Conservation (phyloP, 2,113 vertebrate genomes). For the Australoheros scitulus region DNA sequence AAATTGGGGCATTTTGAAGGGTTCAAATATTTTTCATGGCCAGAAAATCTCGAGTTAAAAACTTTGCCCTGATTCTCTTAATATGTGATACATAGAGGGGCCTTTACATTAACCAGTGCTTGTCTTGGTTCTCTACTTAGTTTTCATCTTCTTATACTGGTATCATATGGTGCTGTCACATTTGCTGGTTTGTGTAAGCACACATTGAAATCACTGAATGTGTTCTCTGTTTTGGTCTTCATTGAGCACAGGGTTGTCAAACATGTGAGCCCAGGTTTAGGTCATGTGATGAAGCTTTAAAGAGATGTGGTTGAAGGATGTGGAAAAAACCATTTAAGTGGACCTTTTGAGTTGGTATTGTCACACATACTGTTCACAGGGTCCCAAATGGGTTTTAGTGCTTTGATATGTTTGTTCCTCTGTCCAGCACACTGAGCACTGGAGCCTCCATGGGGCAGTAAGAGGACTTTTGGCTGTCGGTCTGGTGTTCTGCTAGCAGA, state of each 20-base stretch:
- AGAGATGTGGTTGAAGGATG: neutral
- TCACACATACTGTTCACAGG: neutral
- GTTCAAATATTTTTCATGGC: neutral
- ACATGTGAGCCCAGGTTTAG: neutral
- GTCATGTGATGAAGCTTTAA: neutral
- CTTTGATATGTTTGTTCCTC: neutral
- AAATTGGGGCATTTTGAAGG: neutral
- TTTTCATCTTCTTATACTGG: neutral
- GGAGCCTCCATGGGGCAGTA: neutral
- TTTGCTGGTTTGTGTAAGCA: neutral
- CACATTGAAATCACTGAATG: neutral
- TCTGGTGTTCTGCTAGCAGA: neutral
- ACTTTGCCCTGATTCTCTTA: neutral
- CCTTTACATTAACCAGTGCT: neutral
- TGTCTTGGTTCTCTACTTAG: neutral
- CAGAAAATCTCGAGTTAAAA: neutral
- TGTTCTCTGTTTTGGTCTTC: neutral
- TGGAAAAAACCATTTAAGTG: neutral
- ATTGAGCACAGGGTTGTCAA: no score
- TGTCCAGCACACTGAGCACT: neutral
- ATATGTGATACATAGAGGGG: neutral
- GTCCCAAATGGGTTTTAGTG: neutral
- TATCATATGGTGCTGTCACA: neutral
- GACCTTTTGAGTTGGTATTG: neutral
- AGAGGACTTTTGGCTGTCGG: neutral